These are phyloP conservation scores for Digitonthophagus gazella DNA, from an alignment of 2,888 invertebrate species.

Conservation along the genomic window DNA sequence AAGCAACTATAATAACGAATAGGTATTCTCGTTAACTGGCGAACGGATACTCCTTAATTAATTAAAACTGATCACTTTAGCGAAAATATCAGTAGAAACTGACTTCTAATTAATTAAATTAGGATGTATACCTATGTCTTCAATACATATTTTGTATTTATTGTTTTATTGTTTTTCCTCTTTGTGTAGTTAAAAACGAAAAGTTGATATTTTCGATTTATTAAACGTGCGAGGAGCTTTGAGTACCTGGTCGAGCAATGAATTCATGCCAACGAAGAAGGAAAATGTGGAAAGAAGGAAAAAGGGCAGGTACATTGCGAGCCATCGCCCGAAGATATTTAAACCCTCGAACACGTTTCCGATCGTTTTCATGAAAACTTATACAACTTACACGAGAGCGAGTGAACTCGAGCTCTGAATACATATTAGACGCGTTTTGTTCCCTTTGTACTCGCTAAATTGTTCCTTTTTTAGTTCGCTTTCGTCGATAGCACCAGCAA, in stretches of 20 bases:
- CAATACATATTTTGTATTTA: too few relatives aligned
- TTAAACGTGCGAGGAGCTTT: neutral
- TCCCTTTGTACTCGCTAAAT: slow-evolving; percentile 10
- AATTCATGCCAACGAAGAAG: neutral
- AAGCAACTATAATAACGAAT: too few relatives aligned
- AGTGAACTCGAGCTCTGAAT: slow-evolving; percentile 23
- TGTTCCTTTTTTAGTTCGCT: slow-evolving; percentile 1
- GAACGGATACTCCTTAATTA: too few relatives aligned
- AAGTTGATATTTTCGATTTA: neutral
- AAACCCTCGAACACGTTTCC: slow-evolving; percentile 26
- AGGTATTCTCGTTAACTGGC: too few relatives aligned
- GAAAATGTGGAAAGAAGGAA: slow-evolving; percentile 24
- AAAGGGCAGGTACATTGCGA: slow-evolving; percentile 20
- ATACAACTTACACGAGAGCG: slow-evolving; percentile 25
- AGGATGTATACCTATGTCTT: too few relatives aligned
- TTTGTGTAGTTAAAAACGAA: too few relatives aligned
- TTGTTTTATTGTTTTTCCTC: too few relatives aligned
- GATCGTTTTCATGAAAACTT: slow-evolving; percentile 30
- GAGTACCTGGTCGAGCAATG: neutral
- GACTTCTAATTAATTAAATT: too few relatives aligned
- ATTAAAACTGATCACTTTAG: too few relatives aligned
- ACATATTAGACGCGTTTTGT: slow-evolving; percentile 22
- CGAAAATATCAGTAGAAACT: too few relatives aligned
- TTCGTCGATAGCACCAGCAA: neutral
- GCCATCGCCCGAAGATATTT: slow-evolving; percentile 21